phyloP scores from a whole-genome alignment of 2,888 invertebrate species.

The Ornithoptera alexandrae region DNA sequence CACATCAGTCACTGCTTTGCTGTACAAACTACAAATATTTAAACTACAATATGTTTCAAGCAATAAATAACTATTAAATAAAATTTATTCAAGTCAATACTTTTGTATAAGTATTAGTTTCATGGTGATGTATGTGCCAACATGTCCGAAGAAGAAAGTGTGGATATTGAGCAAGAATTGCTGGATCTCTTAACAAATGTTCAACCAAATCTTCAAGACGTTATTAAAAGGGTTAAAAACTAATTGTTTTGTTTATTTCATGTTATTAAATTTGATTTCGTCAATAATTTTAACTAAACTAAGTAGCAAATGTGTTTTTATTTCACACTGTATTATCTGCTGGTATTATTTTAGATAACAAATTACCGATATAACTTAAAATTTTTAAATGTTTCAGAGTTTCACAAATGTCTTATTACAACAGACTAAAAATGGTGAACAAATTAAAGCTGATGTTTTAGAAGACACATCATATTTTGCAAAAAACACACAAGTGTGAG shows the following conservation, averaged over 20 bases:
- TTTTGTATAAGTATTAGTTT: constrained; percentile 29
- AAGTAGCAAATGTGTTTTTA: not conserved
- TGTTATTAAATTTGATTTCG: not conserved
- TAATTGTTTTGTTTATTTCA: constrained; percentile 21
- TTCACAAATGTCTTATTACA: constrained; percentile 80
- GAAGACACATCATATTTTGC: constrained; percentile 78
- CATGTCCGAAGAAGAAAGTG: constrained; percentile 62
- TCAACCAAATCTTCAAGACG: constrained; percentile 79
- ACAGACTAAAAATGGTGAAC: constrained; percentile 72
- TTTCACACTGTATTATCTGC: not conserved
- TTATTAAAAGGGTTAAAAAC: constrained; percentile 79
- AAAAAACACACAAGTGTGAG: constrained; percentile 81
- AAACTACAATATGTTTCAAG: constrained; percentile 41
- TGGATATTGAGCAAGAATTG: constrained; percentile 74
- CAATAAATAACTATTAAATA: constrained; percentile 27
- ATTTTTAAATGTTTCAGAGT: constrained; percentile 60
- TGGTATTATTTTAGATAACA: not conserved
- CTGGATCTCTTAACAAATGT: constrained; percentile 71
- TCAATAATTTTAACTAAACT: not conserved
- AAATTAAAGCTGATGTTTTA: constrained; percentile 65
- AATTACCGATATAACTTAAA: not conserved
- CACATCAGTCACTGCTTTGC: constrained; percentile 17
- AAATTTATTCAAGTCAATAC: constrained; percentile 15
- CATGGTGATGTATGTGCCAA: constrained; percentile 47
- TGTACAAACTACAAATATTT: constrained; percentile 18